These are phyloP conservation scores for Calosoma granatense DNA, from an alignment of 1,140 invertebrate genomes.

Conservation along the genomic window DNA sequence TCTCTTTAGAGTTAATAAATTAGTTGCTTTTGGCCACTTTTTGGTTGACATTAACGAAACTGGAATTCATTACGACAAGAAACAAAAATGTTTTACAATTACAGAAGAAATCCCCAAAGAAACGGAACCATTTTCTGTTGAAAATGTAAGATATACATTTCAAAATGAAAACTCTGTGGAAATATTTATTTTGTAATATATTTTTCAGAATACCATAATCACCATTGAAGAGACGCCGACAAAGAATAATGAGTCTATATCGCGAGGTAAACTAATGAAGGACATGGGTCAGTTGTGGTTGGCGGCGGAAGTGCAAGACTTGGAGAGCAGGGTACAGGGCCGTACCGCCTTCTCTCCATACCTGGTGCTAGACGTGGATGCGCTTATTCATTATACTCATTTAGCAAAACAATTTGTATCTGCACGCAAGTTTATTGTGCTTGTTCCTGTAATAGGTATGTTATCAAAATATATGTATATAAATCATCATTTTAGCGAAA, in stretches of 20 bases:
- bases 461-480: conserved; percentile 29
- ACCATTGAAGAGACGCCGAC: background rate
- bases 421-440: conserved; percentile 64
- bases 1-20: conserved; percentile 53
- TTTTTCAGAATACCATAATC: too few relatives aligned
- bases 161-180: too few relatives aligned
- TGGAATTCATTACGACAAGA: conserved; percentile 46
- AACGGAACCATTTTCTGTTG: conserved; percentile 5
- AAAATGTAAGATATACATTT: conserved; percentile 4
- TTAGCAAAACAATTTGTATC: conserved; percentile 68
- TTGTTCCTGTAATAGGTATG: conserved; percentile 72
- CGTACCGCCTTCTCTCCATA: conserved; percentile 54
- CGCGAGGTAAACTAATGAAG: conserved; percentile 34
- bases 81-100: conserved; percentile 39
- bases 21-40: conserved; percentile 62
- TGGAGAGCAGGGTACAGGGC: conserved; percentile 37
- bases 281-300: conserved; percentile 46
- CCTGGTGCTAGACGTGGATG: conserved; percentile 61
- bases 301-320: conserved; percentile 44
- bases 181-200: background rate
- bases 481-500: too few relatives aligned
- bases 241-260: conserved; percentile 11
- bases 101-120: conserved; percentile 29
- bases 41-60: conserved; percentile 50
- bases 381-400: conserved; percentile 57